Percentiles rank a stretch among this genome's conserved stretches.
phyloP scores from a whole-genome alignment of 1,140 invertebrate genomes.

The Ridgeia piscesae region DNA sequence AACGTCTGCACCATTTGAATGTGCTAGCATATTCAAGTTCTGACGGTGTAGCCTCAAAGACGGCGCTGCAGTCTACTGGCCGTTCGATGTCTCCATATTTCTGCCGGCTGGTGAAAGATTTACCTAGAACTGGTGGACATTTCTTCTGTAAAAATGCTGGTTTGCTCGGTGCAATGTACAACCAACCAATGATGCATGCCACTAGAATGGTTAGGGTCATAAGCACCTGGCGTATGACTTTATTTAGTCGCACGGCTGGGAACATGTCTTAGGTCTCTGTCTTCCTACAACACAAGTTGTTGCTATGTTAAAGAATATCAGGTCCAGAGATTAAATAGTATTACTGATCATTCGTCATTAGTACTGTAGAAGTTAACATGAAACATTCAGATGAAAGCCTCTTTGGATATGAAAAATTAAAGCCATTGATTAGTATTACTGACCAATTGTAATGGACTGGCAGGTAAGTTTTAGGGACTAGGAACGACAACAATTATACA shows the following conservation, averaged over 20 bases:
- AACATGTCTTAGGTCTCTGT: background rate
- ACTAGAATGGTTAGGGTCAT: background rate
- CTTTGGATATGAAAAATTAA: too few relatives aligned
- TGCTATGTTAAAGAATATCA: background rate
- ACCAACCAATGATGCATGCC: background rate
- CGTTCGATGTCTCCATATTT: background rate
- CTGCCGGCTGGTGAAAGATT: background rate
- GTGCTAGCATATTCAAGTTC: background rate
- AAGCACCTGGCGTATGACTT: background rate
- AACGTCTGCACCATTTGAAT: background rate
- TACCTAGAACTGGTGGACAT: background rate
- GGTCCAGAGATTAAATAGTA: too few relatives aligned
- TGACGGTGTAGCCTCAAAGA: background rate
- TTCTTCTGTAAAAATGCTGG: constrained; percentile 5
- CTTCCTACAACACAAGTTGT: background rate
- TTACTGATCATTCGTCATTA: too few relatives aligned
- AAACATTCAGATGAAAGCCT: too few relatives aligned
- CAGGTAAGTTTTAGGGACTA: background rate
- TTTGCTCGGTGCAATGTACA: background rate
- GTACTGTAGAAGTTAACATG: too few relatives aligned
- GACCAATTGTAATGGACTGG: background rate
- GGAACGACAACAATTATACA: background rate
- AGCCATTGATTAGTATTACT: too few relatives aligned
- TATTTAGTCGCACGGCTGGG: background rate
- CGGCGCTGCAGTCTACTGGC: background rate